Conservation (phyloP, 2,113 vertebrate genomes). For the Corvus moneduloides region DNA sequence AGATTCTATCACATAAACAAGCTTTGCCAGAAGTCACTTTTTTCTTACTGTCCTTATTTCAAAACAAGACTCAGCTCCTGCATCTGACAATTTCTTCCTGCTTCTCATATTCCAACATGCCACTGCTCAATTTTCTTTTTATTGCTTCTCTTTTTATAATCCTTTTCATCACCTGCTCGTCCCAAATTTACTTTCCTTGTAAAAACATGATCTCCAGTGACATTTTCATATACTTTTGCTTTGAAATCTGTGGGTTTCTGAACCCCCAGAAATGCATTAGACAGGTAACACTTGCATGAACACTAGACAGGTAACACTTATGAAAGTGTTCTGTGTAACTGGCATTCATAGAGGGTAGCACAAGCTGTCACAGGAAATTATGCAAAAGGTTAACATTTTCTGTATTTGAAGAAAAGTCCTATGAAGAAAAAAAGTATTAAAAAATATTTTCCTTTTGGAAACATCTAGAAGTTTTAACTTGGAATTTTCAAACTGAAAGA, state of each 20-base stretch:
- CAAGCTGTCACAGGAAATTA: not conserved
- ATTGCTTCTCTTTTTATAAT: not conserved
- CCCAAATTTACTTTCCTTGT: not conserved
- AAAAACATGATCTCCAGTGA: not conserved
- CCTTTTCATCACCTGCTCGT: not conserved
- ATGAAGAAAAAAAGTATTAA: not conserved
- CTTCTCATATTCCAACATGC: not conserved
- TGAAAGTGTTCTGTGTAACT: not conserved
- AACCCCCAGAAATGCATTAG: not conserved
- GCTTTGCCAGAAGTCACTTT: not conserved
- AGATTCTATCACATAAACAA: not conserved
- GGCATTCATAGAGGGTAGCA: not conserved
- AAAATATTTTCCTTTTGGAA: not conserved
- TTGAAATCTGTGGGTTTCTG: not conserved
- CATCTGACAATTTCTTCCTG: not conserved
- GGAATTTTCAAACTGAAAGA: not conserved
- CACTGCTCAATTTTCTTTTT: not conserved
- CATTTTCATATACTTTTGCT: not conserved
- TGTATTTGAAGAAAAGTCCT: not conserved
- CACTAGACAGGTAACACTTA: not conserved
- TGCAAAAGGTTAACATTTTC: not conserved
- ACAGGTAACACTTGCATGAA: not conserved
- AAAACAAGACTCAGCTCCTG: not conserved
- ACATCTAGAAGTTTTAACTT: not conserved
- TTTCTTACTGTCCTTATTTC: not conserved